Conservation (phyloP, 1,140 invertebrate species). For the Cryptotermes secundus region DNA sequence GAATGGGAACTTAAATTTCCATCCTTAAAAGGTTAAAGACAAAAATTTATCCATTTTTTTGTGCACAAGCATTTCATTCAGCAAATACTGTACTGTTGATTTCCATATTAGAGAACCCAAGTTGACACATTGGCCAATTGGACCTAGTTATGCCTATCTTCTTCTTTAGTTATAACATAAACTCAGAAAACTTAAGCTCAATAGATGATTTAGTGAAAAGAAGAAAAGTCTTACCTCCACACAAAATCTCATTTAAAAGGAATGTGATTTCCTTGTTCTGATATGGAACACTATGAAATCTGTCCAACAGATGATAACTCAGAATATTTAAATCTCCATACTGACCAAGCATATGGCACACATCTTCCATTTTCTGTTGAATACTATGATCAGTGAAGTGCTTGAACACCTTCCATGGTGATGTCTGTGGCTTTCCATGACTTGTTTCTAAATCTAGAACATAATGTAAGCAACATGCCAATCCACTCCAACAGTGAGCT, state of each 20-base stretch:
- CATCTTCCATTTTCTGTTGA: conserved; percentile 49
- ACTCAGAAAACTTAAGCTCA: no score
- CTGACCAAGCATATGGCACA: conserved; percentile 54
- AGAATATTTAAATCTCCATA: conserved; percentile 54
- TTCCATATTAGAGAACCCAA: no score
- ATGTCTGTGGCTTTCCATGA: conserved; percentile 10
- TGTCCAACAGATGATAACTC: conserved; percentile 57
- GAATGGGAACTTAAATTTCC: no score
- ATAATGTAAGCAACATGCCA: background rate
- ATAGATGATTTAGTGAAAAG: conserved; percentile 1
- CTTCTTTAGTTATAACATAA: no score
- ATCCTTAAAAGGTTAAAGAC: no score
- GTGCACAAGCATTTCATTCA: no score
- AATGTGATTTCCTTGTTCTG: conserved; percentile 55
- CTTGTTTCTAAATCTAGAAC: conserved; percentile 40
- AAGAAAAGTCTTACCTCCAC: conserved; percentile 44
- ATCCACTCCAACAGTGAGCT: background rate
- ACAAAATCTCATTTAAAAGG: conserved; percentile 54
- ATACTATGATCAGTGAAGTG: conserved; percentile 51
- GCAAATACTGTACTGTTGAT: no score
- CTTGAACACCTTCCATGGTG: conserved; percentile 58
- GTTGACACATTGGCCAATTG: no score
- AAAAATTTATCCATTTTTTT: no score
- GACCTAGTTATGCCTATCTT: no score
- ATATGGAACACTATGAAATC: conserved; percentile 49